phyloP scores from a whole-genome alignment of 2,888 invertebrate species.

The Mythimna pallens region DNA sequence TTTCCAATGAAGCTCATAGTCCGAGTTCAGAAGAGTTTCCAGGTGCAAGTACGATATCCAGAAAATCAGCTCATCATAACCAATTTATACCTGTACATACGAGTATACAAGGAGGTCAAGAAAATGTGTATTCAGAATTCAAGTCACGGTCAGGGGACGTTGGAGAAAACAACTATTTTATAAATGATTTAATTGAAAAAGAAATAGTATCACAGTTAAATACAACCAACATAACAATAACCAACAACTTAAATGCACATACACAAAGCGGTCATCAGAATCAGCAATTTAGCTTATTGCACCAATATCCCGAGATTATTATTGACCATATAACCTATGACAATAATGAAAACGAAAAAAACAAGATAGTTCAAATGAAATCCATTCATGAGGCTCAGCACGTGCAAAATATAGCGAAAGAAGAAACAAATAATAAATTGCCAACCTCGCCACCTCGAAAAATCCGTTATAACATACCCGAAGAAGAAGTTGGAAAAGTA shows the following conservation, averaged over 20 bases:
- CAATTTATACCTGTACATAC: slow-evolving; percentile 1
- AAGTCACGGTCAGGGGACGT: slow-evolving; percentile 17
- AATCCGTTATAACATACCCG: slow-evolving; percentile 23
- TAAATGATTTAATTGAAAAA: slow-evolving; percentile 36
- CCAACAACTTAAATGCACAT: too few relatives aligned
- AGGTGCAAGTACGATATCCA: slow-evolving; percentile 18
- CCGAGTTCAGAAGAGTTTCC: slow-evolving; percentile 31
- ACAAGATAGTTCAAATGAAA: slow-evolving; percentile 7
- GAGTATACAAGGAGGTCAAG: slow-evolving; percentile 19
- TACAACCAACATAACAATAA: neutral
- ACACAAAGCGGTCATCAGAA: slow-evolving; percentile 16
- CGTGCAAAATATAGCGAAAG: slow-evolving; percentile 20
- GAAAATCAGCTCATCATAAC: slow-evolving; percentile 21
- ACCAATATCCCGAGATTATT: slow-evolving; percentile 48
- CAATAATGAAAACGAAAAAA: slow-evolving; percentile 25
- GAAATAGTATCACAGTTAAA: slow-evolving; percentile 21
- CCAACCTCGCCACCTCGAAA: neutral
- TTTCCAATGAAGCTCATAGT: slow-evolving; percentile 9
- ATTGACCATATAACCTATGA: slow-evolving; percentile 54
- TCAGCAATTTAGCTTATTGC: slow-evolving; percentile 34
- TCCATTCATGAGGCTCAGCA: slow-evolving; percentile 3
- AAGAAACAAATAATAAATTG: slow-evolving; percentile 12
- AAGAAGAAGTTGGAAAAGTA: slow-evolving; percentile 27
- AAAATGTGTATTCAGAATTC: slow-evolving; percentile 22
- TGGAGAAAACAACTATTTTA: slow-evolving; percentile 20